Conservation (phyloP, 2,113 vertebrate genomes). For the Corythornis vintsioides region DNA sequence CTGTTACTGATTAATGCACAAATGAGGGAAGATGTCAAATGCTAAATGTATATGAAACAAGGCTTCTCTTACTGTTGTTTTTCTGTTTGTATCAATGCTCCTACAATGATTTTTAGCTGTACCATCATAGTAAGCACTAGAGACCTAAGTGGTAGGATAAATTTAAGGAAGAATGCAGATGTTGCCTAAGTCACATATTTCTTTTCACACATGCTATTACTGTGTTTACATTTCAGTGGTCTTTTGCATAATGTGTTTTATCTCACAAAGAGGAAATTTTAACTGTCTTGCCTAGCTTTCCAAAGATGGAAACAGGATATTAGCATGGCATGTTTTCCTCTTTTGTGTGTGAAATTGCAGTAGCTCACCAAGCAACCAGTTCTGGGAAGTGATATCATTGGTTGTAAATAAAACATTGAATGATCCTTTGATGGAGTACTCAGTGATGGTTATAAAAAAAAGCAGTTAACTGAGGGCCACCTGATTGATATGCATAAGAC, state of each 20-base stretch:
- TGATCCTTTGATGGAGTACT: not conserved
- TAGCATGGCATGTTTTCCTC: not conserved
- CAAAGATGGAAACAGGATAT: not conserved
- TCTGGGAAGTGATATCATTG: constrained; percentile 10
- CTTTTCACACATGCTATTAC: not conserved
- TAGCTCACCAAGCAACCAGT: not conserved
- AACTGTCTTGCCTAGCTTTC: not conserved
- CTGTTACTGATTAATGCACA: constrained; percentile 7
- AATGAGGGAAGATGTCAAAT: constrained; percentile 7
- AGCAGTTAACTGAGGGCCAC: not conserved
- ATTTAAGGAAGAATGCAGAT: not conserved
- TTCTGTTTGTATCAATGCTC: not conserved
- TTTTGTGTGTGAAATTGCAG: not conserved
- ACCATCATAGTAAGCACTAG: not conserved
- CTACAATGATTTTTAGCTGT: not conserved
- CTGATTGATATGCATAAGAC: not conserved
- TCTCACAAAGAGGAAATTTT: not conserved
- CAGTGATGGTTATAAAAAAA: not conserved
- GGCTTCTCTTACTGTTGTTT: not conserved
- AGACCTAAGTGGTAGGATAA: not conserved
- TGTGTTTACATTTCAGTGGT: not conserved
- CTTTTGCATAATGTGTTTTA: not conserved
- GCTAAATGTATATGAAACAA: not conserved
- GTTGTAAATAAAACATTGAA: not conserved
- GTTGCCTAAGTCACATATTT: not conserved